These are phyloP conservation scores for Halcyon senegalensis DNA, from an alignment of 2,113 vertebrate species.

Conservation along the genomic window DNA sequence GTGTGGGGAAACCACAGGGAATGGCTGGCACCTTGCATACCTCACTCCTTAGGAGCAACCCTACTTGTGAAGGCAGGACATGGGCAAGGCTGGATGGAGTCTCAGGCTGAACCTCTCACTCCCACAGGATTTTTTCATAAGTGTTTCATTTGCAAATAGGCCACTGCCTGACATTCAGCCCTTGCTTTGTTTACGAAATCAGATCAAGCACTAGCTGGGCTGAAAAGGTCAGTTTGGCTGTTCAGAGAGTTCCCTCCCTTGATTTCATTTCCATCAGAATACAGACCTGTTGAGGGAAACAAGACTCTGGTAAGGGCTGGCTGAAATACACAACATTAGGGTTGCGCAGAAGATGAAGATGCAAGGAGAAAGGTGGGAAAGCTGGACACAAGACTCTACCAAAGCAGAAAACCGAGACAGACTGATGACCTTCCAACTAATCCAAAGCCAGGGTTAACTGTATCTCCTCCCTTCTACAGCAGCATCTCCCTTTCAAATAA, in stretches of 20 bases:
- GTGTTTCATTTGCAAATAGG: slow-evolving; percentile 39
- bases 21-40: background rate
- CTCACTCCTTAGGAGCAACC: background rate
- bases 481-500: background rate
- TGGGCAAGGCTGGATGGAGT: background rate
- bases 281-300: background rate
- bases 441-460: background rate
- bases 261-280: background rate
- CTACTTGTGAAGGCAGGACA: background rate
- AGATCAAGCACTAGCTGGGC: background rate
- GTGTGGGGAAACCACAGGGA: background rate
- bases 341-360: background rate
- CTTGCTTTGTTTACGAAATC: slow-evolving; percentile 32
- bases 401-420: background rate
- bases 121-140: background rate
- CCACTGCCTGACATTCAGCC: slow-evolving; percentile 31
- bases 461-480: background rate
- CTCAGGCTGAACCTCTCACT: background rate
- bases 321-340: background rate
- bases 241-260: background rate
- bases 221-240: slow-evolving; percentile 48
- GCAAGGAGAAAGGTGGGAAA: background rate
- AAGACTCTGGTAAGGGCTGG: background rate
- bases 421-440: background rate
- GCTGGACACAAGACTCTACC: background rate